Percentiles rank a stretch among this genome's conserved stretches.
phyloP scores from a whole-genome alignment of 64 coral and sea anemone genomes.

The Trachythela sp. region DNA sequence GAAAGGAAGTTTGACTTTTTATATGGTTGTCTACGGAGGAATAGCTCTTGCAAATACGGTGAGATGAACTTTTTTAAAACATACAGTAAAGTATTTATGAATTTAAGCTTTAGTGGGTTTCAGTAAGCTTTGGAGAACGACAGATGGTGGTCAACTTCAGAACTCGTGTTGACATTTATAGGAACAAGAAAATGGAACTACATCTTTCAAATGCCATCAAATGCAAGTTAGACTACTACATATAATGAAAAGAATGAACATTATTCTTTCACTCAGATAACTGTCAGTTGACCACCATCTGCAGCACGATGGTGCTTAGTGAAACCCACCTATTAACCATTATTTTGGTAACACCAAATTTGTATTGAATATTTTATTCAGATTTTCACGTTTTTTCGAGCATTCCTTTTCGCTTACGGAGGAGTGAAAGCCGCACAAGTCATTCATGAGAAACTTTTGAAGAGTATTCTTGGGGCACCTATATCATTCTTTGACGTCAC shows the following conservation, averaged over 20 bases:
- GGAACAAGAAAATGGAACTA: no score
- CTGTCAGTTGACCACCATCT: no score
- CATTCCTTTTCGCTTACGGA: slow-evolving; percentile 91
- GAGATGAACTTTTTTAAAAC: background rate
- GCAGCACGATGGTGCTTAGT: no score
- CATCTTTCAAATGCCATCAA: no score
- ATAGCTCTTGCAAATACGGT: slow-evolving; percentile 87
- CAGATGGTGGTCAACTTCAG: no score
- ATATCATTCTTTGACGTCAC: slow-evolving; percentile 94
- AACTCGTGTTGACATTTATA: no score
- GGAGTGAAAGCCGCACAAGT: slow-evolving; percentile 77
- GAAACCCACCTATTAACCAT: background rate
- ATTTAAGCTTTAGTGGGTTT: no score
- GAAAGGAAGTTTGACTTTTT: slow-evolving; percentile 77
- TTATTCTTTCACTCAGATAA: no score
- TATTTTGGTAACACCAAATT: background rate
- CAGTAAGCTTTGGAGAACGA: no score
- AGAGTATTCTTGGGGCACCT: slow-evolving; percentile 74
- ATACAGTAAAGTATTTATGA: background rate
- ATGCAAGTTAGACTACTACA: no score
- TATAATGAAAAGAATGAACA: no score
- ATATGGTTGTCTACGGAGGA: slow-evolving; percentile 85
- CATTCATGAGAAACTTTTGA: slow-evolving; percentile 63
- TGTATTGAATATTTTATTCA: slow-evolving; percentile 8
- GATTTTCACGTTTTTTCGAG: slow-evolving; percentile 91